Evolutionary conservation across 2,888 invertebrate genomes (phyloP).

Genomic region (Heliconius hortense): DNA sequence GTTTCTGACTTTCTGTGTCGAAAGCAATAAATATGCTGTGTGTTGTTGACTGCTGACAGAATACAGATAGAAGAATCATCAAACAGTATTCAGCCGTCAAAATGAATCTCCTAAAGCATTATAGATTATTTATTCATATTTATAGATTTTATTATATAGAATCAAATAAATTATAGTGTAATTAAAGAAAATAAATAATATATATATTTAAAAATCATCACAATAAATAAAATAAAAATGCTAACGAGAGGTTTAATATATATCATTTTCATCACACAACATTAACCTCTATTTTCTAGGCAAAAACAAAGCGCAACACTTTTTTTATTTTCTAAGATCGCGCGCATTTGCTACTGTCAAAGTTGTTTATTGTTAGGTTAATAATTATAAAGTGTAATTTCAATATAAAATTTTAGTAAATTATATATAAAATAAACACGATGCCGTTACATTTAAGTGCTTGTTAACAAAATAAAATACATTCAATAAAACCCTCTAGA

Average conservation of each 20-base stretch:
- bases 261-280: no score
- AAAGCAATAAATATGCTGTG: no score
- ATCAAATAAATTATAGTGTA: no score
- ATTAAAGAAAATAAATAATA: neutral
- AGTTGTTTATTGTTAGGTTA: slow-evolving; percentile 76
- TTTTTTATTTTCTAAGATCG: slow-evolving; percentile 53
- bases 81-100: no score
- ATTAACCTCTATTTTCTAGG: slow-evolving; percentile 2
- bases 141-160: no score
- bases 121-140: no score
- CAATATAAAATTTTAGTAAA: slow-evolving; percentile 13
- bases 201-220: neutral
- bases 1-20: no score
- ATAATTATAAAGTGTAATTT: slow-evolving; percentile 45
- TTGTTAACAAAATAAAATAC: slow-evolving; percentile 23
- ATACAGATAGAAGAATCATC: no score
- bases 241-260: neutral
- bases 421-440: neutral
- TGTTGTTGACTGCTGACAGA: no score
- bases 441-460: neutral
- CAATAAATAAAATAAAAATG: neutral
- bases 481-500: slow-evolving; percentile 62
- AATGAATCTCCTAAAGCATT: no score
- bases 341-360: slow-evolving; percentile 73
- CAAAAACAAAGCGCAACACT: slow-evolving; percentile 32